Percentiles rank a stretch among this genome's conserved stretches.
Conservation (phyloP, 2,113 vertebrate species). For the Lagopus muta region DNA sequence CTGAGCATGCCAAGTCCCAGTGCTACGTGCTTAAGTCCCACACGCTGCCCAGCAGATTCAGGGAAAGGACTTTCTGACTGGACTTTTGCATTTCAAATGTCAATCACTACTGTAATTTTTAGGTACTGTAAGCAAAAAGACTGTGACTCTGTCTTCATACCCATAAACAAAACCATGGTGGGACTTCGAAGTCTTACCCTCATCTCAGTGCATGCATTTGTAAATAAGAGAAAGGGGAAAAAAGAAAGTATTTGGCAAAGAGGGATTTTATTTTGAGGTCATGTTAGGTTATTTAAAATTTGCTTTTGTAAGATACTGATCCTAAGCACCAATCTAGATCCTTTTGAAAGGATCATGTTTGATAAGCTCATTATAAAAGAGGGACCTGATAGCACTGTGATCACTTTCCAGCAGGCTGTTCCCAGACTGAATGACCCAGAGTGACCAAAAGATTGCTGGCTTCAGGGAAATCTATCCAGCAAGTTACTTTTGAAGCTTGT, state of each 20-base stretch:
- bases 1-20: fast-evolving
- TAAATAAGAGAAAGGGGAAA: neutral
- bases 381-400: neutral
- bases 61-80: neutral
- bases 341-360: neutral
- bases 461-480: neutral
- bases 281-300: neutral
- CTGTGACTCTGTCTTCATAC: neutral
- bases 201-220: neutral
- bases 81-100: neutral
- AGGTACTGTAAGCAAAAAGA: neutral
- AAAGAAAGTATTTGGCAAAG: neutral
- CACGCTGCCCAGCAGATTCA: fast-evolving
- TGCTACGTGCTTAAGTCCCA: fast-evolving
- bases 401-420: neutral
- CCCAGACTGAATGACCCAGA: neutral
- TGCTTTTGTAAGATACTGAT: neutral
- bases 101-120: neutral
- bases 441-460: neutral
- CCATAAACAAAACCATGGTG: neutral
- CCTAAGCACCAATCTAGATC: neutral
- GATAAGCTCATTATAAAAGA: neutral
- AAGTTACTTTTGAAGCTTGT: neutral
- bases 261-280: neutral
- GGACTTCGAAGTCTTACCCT: neutral